Evolutionary conservation across 2,797 vertebrate genomes (phyloP).

Genomic region (Poliocrania exsul): DNA sequence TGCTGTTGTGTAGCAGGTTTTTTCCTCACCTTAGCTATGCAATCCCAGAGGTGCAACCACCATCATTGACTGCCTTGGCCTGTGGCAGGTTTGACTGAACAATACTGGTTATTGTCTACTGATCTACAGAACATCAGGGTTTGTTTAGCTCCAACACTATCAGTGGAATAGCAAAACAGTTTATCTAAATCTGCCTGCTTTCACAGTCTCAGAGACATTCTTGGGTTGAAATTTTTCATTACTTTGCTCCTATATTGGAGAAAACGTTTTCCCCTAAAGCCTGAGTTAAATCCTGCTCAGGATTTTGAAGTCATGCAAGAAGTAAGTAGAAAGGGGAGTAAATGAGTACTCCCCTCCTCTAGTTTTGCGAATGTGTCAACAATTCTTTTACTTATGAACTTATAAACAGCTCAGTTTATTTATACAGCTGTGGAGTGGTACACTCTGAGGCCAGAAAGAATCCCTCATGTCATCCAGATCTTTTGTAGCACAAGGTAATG

Average conservation of each 20-base stretch:
- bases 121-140: not conserved
- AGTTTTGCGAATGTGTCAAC: not conserved
- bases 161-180: not conserved
- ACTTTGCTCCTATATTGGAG: not conserved
- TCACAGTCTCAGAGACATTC: not conserved
- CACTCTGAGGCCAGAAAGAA: not conserved
- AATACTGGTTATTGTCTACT: not conserved
- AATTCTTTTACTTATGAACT: not conserved
- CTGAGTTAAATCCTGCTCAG: not conserved
- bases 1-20: not conserved
- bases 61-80: not conserved
- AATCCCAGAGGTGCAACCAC: not conserved
- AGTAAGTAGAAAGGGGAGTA: not conserved
- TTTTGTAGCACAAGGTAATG: not conserved
- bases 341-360: not conserved
- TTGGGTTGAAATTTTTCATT: not conserved
- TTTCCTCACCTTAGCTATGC: not conserved
- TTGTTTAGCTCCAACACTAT: not conserved
- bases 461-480: not conserved
- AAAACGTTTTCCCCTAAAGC: not conserved
- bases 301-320: not conserved
- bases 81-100: not conserved
- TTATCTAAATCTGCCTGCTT: not conserved
- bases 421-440: not conserved
- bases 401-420: not conserved